phyloP scores from a whole-genome alignment of 2,888 invertebrate species.

The Drosophila stalkeri region DNA sequence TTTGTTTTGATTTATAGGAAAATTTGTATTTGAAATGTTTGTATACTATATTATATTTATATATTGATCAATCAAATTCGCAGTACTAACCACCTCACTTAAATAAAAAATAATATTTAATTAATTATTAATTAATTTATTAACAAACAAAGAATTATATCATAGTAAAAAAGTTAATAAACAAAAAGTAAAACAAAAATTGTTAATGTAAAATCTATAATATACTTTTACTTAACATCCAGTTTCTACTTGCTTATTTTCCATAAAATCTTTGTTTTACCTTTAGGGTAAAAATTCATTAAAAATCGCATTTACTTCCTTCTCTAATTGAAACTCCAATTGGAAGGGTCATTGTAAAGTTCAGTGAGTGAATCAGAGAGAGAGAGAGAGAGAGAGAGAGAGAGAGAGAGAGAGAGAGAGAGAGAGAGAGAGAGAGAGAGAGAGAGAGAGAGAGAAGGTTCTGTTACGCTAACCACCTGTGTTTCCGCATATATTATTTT shows the following conservation, averaged over 20 bases:
- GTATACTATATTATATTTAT: no score
- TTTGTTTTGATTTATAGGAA: no score
- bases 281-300: not conserved
- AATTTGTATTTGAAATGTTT: no score
- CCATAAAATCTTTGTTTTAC: not conserved
- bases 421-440: no score
- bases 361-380: not conserved
- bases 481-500: conserved; percentile 53
- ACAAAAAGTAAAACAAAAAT: no score
- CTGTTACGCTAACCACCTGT: conserved; percentile 47
- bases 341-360: conserved; percentile 24
- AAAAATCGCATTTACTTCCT: not conserved
- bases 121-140: no score
- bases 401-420: not conserved
- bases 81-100: no score
- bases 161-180: no score
- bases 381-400: not conserved
- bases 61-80: no score
- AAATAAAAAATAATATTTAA: no score
- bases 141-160: no score
- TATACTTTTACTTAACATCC: not conserved
- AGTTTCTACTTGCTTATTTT: not conserved
- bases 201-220: not conserved
- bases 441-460: conserved; percentile 18
- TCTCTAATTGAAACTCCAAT: not conserved